A percentile compares a stretch with the other conserved stretches of the same genome.
Evolutionary conservation across 2,113 vertebrate genomes (phyloP).

Genomic region (Sinocyclocheilus maitianheensis): DNA sequence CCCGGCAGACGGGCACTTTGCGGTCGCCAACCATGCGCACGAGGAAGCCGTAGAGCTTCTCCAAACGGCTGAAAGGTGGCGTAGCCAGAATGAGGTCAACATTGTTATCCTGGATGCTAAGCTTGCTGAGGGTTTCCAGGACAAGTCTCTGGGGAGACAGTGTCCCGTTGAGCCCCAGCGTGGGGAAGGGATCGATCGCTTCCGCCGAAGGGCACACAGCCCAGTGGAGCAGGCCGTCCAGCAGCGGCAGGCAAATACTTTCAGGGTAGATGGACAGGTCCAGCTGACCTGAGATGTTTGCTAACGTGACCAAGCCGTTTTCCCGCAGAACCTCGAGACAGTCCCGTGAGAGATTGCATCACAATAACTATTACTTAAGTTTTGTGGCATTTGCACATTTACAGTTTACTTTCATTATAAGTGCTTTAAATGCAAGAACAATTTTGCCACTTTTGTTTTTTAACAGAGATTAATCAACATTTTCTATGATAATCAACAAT

Average conservation of each 20-base stretch:
- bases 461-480: neutral
- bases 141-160: constrained; percentile 98
- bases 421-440: no score
- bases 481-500: neutral
- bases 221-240: constrained; percentile 98
- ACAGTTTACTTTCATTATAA: neutral
- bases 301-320: constrained; percentile 95
- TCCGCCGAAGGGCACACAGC: constrained; percentile 97
- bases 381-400: neutral
- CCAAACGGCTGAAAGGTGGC: constrained; percentile 93
- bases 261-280: constrained; percentile 96
- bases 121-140: constrained; percentile 98
- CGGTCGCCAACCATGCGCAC: constrained; percentile 96
- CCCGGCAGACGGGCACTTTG: constrained; percentile 96
- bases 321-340: constrained; percentile 95
- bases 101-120: constrained; percentile 99
- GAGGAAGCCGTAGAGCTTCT: constrained; percentile 94
- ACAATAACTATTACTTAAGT: neutral
- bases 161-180: constrained; percentile 89
- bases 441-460: neutral
- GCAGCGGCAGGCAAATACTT: constrained; percentile 96
- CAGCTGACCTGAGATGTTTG: constrained; percentile 97
- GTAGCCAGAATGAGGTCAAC: constrained; percentile 98
- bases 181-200: constrained; percentile 95
- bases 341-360: constrained; percentile 75